A percentile compares a stretch with the other conserved stretches of the same genome.
phyloP scores from a whole-genome alignment of 37 sponge, comb jelly and placozoan species.

The Oopsacas minuta region DNA sequence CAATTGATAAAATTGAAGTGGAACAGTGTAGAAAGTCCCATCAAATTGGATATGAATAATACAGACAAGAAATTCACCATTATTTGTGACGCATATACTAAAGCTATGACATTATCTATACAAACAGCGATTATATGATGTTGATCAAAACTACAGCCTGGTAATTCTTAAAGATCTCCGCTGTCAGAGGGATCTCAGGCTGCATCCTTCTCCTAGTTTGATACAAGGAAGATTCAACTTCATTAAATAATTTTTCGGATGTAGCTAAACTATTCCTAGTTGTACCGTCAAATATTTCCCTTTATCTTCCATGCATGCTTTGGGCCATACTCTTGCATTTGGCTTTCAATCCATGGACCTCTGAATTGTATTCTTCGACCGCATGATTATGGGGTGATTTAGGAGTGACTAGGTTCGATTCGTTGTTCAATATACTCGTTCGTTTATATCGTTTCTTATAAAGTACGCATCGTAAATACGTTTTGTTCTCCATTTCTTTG shows the following conservation, averaged over 20 bases:
- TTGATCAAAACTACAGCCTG: neutral
- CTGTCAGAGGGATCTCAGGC: neutral
- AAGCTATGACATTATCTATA: neutral
- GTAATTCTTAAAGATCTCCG: neutral
- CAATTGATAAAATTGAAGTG: constrained; percentile 8
- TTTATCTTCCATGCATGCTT: neutral
- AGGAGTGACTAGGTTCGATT: neutral
- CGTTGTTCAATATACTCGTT: neutral
- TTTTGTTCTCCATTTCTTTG: neutral
- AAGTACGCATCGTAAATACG: neutral
- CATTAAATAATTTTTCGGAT: neutral
- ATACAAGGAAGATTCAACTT: neutral
- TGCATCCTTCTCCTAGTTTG: neutral
- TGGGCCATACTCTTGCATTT: neutral
- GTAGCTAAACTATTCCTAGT: neutral
- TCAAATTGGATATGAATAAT: neutral
- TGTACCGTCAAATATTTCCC: neutral
- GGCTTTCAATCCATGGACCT: neutral
- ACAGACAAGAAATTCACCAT: neutral
- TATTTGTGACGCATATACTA: neutral
- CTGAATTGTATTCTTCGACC: neutral
- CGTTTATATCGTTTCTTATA: neutral
- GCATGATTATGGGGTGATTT: neutral
- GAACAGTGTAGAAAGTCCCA: constrained; percentile 6
- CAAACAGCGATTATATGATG: neutral